These are phyloP conservation scores for Chaetodon auriga DNA, from an alignment of 2,113 vertebrate species.

Conservation along the genomic window DNA sequence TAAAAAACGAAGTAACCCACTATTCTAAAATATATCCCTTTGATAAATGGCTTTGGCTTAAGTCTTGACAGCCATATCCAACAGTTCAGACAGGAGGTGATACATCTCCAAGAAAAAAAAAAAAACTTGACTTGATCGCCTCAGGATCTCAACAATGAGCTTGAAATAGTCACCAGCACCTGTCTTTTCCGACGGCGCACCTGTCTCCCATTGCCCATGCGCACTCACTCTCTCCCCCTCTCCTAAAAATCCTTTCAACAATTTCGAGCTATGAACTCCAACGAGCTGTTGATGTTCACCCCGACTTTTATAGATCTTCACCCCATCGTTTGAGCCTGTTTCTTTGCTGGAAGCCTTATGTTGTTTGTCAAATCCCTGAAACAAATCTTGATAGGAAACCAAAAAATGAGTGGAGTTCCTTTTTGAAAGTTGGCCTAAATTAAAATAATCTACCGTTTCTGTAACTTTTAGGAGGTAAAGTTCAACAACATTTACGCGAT, in stretches of 20 bases:
- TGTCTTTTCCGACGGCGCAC: slow-evolving; percentile 90
- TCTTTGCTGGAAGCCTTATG: background rate
- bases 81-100: slow-evolving; percentile 57
- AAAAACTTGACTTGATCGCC: slow-evolving; percentile 60
- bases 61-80: slow-evolving; percentile 48
- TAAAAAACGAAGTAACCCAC: background rate
- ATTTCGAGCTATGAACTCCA: slow-evolving; percentile 48
- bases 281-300: background rate
- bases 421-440: background rate
- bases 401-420: background rate
- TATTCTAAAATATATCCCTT: slow-evolving; percentile 34
- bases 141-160: slow-evolving; percentile 78
- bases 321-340: background rate
- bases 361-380: background rate
- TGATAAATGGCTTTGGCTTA: slow-evolving; percentile 52
- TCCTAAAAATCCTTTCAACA: slow-evolving; percentile 40
- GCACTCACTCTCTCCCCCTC: slow-evolving; percentile 53
- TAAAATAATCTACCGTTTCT: background rate
- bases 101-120: slow-evolving; percentile 52
- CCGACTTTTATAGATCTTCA: background rate
- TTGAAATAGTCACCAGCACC: slow-evolving; percentile 87
- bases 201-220: slow-evolving; percentile 87
- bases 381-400: background rate
- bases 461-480: background rate
- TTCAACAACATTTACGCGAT: background rate